These are phyloP conservation scores for Anas capensis DNA, from an alignment of 2,797 vertebrate species.

Conservation along the genomic window DNA sequence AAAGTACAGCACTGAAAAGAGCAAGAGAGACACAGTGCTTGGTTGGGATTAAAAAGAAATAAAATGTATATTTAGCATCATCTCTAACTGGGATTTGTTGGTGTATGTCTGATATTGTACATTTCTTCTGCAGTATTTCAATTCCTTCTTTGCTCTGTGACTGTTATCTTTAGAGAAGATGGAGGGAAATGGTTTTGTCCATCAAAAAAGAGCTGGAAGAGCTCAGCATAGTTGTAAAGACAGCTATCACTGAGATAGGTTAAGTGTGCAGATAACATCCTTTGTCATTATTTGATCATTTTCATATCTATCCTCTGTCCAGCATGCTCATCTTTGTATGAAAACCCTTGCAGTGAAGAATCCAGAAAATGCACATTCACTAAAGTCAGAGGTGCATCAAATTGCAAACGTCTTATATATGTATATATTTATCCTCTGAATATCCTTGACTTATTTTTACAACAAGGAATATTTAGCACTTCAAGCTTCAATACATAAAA, in stretches of 20 bases:
- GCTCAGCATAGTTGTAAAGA: neutral
- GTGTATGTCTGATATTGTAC: neutral
- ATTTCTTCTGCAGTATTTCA: neutral
- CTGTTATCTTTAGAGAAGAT: neutral
- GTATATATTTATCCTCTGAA: neutral
- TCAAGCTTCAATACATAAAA: neutral
- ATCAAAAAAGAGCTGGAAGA: neutral
- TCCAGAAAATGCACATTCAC: rapidly evolving
- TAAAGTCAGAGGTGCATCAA: neutral
- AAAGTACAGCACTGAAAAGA: neutral
- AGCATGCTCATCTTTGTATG: neutral
- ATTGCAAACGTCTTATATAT: neutral
- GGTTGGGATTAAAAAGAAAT: neutral
- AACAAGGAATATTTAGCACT: conserved; percentile 2
- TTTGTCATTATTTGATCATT: neutral
- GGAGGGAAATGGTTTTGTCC: neutral
- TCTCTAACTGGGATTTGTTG: neutral
- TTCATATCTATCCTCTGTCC: neutral
- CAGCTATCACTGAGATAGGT: neutral
- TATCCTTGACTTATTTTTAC: neutral
- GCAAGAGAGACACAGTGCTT: neutral
- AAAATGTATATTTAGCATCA: neutral
- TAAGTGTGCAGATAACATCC: rapidly evolving
- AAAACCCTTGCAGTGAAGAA: neutral
- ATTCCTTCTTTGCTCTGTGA: neutral